Conservation (phyloP, 2,113 vertebrate genomes). For the Zeus faber region DNA sequence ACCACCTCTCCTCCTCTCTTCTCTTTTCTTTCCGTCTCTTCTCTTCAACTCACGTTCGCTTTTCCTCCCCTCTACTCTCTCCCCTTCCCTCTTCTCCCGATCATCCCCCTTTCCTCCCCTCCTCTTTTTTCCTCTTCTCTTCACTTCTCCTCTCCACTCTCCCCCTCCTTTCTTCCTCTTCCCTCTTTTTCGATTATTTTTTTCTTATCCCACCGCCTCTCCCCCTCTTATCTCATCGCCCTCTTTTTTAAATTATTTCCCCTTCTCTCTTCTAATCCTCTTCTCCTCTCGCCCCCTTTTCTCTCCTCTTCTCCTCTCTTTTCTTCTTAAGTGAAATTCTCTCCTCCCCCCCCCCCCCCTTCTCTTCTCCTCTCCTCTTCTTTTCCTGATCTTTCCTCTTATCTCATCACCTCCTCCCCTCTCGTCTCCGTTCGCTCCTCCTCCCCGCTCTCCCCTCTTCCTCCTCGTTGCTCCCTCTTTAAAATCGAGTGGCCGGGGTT, state of each 20-base stretch:
- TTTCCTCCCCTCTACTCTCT: background rate
- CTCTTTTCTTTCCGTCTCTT: background rate
- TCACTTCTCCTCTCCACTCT: background rate
- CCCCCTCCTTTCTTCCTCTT: slow-evolving; percentile 10
- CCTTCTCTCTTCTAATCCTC: background rate
- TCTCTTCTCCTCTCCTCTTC: background rate
- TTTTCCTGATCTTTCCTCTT: fast-evolving
- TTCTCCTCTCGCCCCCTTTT: too few relatives aligned
- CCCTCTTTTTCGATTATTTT: slow-evolving; percentile 22
- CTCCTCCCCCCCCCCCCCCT: background rate
- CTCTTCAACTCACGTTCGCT: background rate
- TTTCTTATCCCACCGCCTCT: background rate
- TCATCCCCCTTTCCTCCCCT: background rate
- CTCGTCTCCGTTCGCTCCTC: background rate
- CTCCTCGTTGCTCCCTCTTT: background rate
- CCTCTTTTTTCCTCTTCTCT: background rate
- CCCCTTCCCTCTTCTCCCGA: background rate
- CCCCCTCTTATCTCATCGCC: background rate
- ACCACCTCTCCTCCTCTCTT: background rate
- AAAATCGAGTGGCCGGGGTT: slow-evolving; percentile 36
- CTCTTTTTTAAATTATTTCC: too few relatives aligned
- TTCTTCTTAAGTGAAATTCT: too few relatives aligned
- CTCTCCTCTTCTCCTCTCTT: background rate
- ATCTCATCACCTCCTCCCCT: background rate
- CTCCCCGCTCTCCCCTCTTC: background rate